Base-by-base conservation (phyloP, 2,113 vertebrate genomes). In the Nestor notabilis region DNA sequence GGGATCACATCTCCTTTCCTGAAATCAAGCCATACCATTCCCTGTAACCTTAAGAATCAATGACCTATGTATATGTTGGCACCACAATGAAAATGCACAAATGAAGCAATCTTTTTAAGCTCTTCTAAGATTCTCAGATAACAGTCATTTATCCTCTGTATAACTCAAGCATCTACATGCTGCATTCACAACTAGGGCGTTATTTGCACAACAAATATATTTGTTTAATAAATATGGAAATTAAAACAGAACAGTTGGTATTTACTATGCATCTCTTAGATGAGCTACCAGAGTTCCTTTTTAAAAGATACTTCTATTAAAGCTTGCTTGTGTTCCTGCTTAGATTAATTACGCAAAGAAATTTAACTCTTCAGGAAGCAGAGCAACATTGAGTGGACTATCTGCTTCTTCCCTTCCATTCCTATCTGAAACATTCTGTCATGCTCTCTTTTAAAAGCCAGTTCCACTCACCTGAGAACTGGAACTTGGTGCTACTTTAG, bases 141-240 rank as follows among this genome's bases (percentile, higher is more conserved):
- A 44, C 25, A 83, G 18, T 66, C 9, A 53, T 50, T 84, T 76
- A 75, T 58, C 20, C 15, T 81, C 71, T 5, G 2, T 66, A 15
- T 35, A 83, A 90, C 13, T 63, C 18, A n/a, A 74, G n/a, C n/a
- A 66, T 23, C 37, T 43, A 71, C 13, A 74, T 21, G 12, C 31
- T 79, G 43, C 43, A 92, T 58, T 85, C 63, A 60, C 12, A 61
- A 93, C 6, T 39, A 60, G 18, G 58, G 19, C 7, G 12, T 84
- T 87, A 83, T 39, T 71, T 68, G 43, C 35, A 56, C 43, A 89
- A 76, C 41, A 90, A 94, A 86, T 53, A 10, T 19, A 88, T 85
- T 86, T 88, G 25, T 78, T 92, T 92, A 92, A 93, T 91, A 91
- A 84, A 65, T 82, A 90, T n/a, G 43, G 64, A 92, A 92, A 94